Evolutionary conservation across 2,888 invertebrate genomes (phyloP).

Genomic region (Tinea trinotella): DNA sequence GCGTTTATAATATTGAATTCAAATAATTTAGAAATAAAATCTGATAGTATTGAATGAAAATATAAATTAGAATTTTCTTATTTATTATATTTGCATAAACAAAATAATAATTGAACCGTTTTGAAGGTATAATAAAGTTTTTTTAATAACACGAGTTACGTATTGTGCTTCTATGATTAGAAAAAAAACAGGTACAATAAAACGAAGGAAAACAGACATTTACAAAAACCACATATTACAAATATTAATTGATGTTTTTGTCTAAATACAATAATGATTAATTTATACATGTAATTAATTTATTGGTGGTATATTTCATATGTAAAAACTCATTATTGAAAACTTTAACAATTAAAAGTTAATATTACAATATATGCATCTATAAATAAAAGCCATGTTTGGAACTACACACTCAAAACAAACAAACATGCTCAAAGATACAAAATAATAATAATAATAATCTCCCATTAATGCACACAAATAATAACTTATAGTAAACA

Average conservation of each 20-base stretch:
- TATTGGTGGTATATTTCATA: too few species aligned
- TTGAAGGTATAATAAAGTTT: background rate
- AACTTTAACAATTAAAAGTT: constrained; percentile 32
- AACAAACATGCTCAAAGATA: background rate
- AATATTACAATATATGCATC: constrained; percentile 36
- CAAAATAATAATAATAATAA: background rate
- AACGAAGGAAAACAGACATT: background rate
- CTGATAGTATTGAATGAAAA: too few species aligned
- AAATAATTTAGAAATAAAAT: too few species aligned
- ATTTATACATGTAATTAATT: too few species aligned
- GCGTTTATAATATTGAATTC: too few species aligned
- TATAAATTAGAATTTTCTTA: too few species aligned
- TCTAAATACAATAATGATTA: background rate
- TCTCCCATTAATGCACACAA: constrained; percentile 14
- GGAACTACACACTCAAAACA: constrained; percentile 19
- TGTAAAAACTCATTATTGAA: constrained; percentile 26
- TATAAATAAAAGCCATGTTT: constrained; percentile 25
- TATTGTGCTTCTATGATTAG: constrained; percentile 6
- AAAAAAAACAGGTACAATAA: constrained; percentile 1
- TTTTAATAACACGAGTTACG: constrained; percentile 2
- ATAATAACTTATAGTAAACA: background rate
- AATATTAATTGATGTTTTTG: background rate
- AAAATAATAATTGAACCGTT: background rate
- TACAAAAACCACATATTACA: background rate
- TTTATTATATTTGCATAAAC: background rate